Evolutionary conservation across 2,888 invertebrate genomes (phyloP), one percentile per base, ranked within the genome.

Genomic region (Leucoma salicis): DNA sequence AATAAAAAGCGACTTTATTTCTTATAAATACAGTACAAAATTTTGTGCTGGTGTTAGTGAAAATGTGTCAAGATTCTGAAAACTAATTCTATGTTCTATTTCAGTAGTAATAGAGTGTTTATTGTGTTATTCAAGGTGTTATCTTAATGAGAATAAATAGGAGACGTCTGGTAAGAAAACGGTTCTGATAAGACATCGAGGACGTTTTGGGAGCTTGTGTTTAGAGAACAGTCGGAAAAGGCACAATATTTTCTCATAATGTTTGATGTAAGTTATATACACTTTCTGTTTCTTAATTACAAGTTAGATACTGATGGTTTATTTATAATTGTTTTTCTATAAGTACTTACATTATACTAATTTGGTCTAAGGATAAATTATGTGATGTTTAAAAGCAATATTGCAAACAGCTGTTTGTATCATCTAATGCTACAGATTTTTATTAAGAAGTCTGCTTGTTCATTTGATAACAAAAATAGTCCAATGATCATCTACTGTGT

Each of bases 141-240:
- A 65, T 66, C 63, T 60, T 71, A 69, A 70, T 71, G 63, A 63
- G 64, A 63, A 75, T 76, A 75, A 74, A 77, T 76, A 65, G 62
- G 51, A 65, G 63, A 63, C 41, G 69, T 67, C 70, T 70, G 60
- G 61, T 55, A 42, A 60, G 67, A 69, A 74, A 70, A 74, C 67
- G 65, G 70, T 65, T 62, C 52, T 57, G 65, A 66, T 69, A 70
- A 64, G 62, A 69, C 57, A 59, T 40, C 43, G 44, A 50, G 50
- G 47, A 46, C 42, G 39, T 34, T 58, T 53, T 43, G 47, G 47
- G 39, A 53, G 44, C 49, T 48, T 53, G 39, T 42, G 39, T 25
- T 10, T 18, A 8, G 36, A 28, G 13, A 12, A 37, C 33, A 38
- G 34, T n/a, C 1, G 12, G 14, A 15, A 13, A 24, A 13, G 27